A percentile compares a stretch with the other conserved stretches of the same genome.
phyloP scores from a whole-genome alignment of 2,113 vertebrate genomes.

The Tursiops truncatus region DNA sequence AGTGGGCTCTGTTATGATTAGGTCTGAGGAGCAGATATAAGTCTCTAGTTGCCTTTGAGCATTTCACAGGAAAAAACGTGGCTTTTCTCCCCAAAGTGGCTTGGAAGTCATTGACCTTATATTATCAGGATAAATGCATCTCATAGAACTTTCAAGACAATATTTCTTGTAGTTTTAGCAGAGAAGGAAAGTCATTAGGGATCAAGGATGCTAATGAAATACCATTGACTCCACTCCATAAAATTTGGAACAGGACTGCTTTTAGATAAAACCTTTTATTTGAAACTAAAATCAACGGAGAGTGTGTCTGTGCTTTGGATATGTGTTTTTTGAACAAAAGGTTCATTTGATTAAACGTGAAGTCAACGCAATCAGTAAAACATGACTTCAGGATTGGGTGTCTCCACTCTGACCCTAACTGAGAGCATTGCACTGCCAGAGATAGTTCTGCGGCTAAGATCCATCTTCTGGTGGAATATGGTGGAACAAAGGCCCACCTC shows the following conservation, averaged over 20 bases:
- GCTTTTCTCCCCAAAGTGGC: neutral
- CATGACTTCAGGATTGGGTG: neutral
- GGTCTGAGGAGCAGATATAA: neutral
- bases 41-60: neutral
- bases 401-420: neutral
- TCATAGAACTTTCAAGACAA: neutral
- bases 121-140: neutral
- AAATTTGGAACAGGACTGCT: neutral
- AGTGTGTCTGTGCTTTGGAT: neutral
- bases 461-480: neutral
- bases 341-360: neutral
- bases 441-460: neutral
- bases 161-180: neutral
- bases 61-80: neutral
- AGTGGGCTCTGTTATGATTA: neutral
- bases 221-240: neutral
- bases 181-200: neutral
- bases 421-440: too few relatives aligned
- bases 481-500: neutral
- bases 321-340: neutral
- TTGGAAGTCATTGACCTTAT: neutral
- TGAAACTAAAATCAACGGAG: constrained; percentile 21
- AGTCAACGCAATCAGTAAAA: neutral
- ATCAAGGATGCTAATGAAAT: neutral
- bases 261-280: constrained; percentile 21